These are phyloP conservation scores for Thermophis baileyi DNA, from an alignment of 2,113 vertebrate genomes.

Conservation along the genomic window DNA sequence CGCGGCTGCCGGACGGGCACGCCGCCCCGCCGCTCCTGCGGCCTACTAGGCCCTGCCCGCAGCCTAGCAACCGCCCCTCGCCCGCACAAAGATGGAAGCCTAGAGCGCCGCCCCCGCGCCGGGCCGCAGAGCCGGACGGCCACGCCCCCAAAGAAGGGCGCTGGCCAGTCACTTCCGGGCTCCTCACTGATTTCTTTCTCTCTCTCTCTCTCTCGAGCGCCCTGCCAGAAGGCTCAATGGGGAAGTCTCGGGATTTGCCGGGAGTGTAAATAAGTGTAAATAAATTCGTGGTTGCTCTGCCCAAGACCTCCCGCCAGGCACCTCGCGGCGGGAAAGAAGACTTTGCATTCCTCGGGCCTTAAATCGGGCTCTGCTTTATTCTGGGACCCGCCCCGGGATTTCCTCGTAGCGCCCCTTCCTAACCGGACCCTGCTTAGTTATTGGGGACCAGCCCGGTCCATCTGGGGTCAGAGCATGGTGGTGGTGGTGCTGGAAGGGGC, in stretches of 20 bases:
- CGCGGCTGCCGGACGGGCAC: background rate
- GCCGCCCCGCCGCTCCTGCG: background rate
- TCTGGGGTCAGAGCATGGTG: background rate
- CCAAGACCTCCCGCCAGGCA: background rate
- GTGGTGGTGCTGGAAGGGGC: background rate
- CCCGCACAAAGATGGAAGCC: fast-evolving
- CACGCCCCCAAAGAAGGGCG: too few relatives aligned
- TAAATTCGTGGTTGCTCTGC: background rate
- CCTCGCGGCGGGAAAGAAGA: background rate
- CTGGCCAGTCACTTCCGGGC: background rate
- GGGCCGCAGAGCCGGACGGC: fast-evolving
- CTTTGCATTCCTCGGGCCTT: too few relatives aligned
- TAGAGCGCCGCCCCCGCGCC: constrained; percentile 16
- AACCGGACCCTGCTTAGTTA: background rate
- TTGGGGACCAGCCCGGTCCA: background rate
- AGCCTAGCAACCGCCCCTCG: constrained; percentile 5
- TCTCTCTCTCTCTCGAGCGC: background rate
- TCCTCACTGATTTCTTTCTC: too few relatives aligned
- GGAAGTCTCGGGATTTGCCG: background rate
- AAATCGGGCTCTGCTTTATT: background rate
- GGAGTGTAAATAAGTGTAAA: background rate
- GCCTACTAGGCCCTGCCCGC: constrained; percentile 7
- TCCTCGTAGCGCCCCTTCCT: background rate
- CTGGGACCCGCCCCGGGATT: background rate
- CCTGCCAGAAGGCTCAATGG: too few relatives aligned